phyloP scores from a whole-genome alignment of 2,888 invertebrate genomes.

The Caenorhabditis japonica region DNA sequence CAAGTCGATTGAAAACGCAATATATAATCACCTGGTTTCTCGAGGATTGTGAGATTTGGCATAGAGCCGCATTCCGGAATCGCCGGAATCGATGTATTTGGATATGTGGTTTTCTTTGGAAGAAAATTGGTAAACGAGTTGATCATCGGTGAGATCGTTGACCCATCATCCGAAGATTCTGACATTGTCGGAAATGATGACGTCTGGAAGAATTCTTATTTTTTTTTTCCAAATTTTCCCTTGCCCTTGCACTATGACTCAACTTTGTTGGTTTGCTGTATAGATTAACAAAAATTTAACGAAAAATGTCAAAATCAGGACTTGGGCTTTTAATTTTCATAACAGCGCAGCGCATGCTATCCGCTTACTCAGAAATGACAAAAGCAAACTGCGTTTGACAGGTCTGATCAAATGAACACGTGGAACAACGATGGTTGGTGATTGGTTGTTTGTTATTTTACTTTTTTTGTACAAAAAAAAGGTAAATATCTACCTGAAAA shows the following conservation, averaged over 20 bases:
- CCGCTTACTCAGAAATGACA: constrained; percentile 20
- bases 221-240: not conserved
- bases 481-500: too few relatives aligned
- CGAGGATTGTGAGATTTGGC: constrained; percentile 52
- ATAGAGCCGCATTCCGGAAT: constrained; percentile 59
- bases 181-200: constrained; percentile 74
- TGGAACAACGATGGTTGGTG: constrained; percentile 32
- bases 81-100: constrained; percentile 43
- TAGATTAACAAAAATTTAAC: constrained; percentile 20
- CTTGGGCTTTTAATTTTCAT: too few relatives aligned
- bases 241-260: constrained; percentile 21
- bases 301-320: constrained; percentile 37
- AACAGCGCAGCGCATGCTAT: too few relatives aligned
- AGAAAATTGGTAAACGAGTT: constrained; percentile 47
- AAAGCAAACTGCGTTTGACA: constrained; percentile 33
- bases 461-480: too few relatives aligned
- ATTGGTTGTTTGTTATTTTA: constrained; percentile 37
- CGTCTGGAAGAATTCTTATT: constrained; percentile 64
- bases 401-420: constrained; percentile 40
- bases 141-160: constrained; percentile 58
- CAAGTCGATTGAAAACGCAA: too few relatives aligned
- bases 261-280: too few relatives aligned
- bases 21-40: constrained; percentile 19
- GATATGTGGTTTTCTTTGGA: constrained; percentile 41
- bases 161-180: constrained; percentile 66